Base-by-base conservation (phyloP, 2,113 vertebrate species). In the Perca schrenkii region DNA sequence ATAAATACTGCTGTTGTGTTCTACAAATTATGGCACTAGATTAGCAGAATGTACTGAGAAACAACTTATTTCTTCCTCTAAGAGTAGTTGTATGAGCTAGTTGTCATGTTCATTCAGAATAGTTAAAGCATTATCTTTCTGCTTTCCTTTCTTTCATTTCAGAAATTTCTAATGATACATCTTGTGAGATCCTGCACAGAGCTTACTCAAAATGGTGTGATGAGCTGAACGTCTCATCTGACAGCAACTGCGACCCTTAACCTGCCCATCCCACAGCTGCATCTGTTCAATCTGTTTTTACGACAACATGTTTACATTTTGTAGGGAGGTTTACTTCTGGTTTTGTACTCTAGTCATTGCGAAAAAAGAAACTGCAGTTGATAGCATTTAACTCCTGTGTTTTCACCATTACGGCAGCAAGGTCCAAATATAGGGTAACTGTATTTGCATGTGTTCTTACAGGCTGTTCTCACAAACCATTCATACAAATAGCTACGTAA, bases 91-190 rank as follows among this genome's bases (percentile, higher is more conserved):
- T 22, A 8, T 25, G 17, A n/a, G 0, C 31, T n/a, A 58, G 69
- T 19, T 57, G 2, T 46, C 5, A 11, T 34, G 28, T 10, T 60
- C 40, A 53, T 53, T 62, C 6, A 28, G 1, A 34, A 17, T 8
- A 77, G 8, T 25, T 46, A 56, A 71, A 63, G 4, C 6, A 0
- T 60, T 1, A 17, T 61, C 10, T 22, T 4, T 61, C 40, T 70
- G 0, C 21, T 83, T 19, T 79, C 1, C 22, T 79, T 12, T 60
- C 22, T 94, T 82, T 8, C 50, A 77, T 90, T 88, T 34, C 93
- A 97, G 96, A 96, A 21, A 96, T 97, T 63, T 97, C 95, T 78
- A 96, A 96, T 4, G 93, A 93, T 87, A 96, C 93, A 12, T 91
- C 87, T 0, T 90, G 94, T 66, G 95, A 95, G 79, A 92, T 89